These are phyloP conservation scores for Hyles lineata DNA, from an alignment of 2,888 invertebrate genomes.

Conservation along the genomic window DNA sequence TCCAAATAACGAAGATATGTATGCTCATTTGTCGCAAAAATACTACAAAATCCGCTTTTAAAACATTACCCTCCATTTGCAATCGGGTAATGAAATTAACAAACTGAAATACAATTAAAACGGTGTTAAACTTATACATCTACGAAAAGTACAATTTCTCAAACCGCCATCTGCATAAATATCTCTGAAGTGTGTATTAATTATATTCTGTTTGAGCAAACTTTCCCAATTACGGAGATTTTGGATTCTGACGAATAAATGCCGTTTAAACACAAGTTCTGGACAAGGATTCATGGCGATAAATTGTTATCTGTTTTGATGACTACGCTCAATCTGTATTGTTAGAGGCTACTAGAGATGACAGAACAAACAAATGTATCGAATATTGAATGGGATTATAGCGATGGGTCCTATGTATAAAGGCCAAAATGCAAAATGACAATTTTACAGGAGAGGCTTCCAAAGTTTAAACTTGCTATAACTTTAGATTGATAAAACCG, in stretches of 20 bases:
- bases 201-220: conserved; percentile 32
- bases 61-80: too few relatives aligned
- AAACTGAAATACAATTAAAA: background rate
- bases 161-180: conserved; percentile 25
- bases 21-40: too few relatives aligned
- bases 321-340: background rate
- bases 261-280: background rate
- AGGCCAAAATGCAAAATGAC: conserved; percentile 7
- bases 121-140: background rate
- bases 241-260: conserved; percentile 29
- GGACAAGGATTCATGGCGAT: background rate
- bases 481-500: too few relatives aligned
- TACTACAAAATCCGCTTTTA: too few relatives aligned
- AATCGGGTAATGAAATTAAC: background rate
- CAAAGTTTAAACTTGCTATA: too few relatives aligned
- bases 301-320: conserved; percentile 3
- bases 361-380: too few relatives aligned
- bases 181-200: conserved; percentile 28
- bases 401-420: conserved; percentile 1
- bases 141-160: conserved; percentile 16
- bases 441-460: background rate
- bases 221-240: conserved; percentile 31
- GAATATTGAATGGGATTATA: too few relatives aligned
- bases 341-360: background rate
- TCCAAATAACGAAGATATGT: too few relatives aligned